Base-by-base conservation (phyloP, 2,797 vertebrate genomes). In the Platyrinchus mystaceus region DNA sequence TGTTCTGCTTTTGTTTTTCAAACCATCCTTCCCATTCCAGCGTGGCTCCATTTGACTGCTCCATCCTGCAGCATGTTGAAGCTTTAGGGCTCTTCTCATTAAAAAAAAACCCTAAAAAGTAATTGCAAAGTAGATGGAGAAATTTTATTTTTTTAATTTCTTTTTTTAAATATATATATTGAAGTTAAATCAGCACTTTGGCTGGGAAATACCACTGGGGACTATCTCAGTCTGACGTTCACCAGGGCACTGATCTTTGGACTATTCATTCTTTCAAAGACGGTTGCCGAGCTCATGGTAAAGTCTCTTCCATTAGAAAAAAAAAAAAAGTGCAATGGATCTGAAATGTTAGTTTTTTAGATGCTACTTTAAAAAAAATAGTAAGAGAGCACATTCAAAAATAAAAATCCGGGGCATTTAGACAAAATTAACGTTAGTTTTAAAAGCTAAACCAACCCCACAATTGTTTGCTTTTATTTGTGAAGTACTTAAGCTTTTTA, bases 1-100 rank as follows among this genome's bases (percentile, higher is more conserved):
- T 90, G 66, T 75, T 89, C 53, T 32, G n/a, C 60, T 89, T 85
- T 77, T 58, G 22, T 75, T 90, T 81, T 53, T 70, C 10, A 79
- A 87, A 59, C 14, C 46, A 12, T 46, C n/a, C 21, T 94, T 93
- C 53, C 53, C 28, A 21, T n/a, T 63, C 69, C 3, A 1, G 37
- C 1, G 0, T 28, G 79, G 75, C 46, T 68, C 22, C 0, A 0
- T 41, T 77, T 62, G 60, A 30, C 50, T 71, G 30, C 15, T 87
- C 50, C 47, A 10, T 21, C 28, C 22, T 70, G 27, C 39, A n/a
- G 79, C 39, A 20, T 1, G 3, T 62, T 24, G 28, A 6, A 59
- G 47, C 50, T 81, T 59, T 24, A 56, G 36, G 34, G 39, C 4
- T 78, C 28, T 83, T 81, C 55, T 37, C 23, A 37, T 62, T 62